Percentiles rank a stretch among this genome's conserved stretches.
These are phyloP conservation scores for Philypnodon macrostomus DNA, from an alignment of 2,797 vertebrate species.

Conservation along the genomic window DNA sequence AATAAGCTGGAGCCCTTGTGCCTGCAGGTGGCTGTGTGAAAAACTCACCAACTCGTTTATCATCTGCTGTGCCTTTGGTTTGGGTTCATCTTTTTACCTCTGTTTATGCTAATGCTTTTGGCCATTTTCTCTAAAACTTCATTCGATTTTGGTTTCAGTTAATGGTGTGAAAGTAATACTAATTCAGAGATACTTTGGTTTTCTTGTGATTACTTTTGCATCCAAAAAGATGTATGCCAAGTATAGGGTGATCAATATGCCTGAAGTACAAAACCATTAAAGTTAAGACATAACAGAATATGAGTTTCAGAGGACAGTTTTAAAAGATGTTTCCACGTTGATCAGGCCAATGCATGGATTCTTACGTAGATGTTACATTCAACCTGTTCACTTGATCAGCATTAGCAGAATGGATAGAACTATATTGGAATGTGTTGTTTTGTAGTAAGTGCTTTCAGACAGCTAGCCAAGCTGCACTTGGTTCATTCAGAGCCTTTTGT, in stretches of 20 bases:
- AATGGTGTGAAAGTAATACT: conserved; percentile 34
- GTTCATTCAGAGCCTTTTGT: not conserved
- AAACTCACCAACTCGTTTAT: conserved; percentile 44
- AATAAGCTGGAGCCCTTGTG: conserved; percentile 52
- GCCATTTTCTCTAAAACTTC: conserved; percentile 32
- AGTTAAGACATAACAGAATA: no score
- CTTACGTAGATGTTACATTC: no score
- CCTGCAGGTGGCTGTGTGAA: conserved; percentile 49
- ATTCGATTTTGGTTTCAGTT: conserved; percentile 39
- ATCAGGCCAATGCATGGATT: no score
- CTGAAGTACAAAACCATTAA: no score
- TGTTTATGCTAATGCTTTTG: conserved; percentile 47
- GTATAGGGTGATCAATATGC: no score
- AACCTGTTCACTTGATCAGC: no score
- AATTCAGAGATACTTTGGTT: not conserved
- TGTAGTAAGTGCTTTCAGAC: not conserved
- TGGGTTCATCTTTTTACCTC: conserved; percentile 42
- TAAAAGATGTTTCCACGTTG: no score
- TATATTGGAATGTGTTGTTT: no score
- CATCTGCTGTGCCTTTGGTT: conserved; percentile 37
- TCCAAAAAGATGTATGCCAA: no score
- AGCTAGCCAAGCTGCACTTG: not conserved
- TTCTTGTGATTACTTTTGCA: no score
- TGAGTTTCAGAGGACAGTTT: no score
- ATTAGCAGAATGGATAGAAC: no score